phyloP scores from a whole-genome alignment of 1,140 invertebrate genomes.

The Panagrolaimus sp. region DNA sequence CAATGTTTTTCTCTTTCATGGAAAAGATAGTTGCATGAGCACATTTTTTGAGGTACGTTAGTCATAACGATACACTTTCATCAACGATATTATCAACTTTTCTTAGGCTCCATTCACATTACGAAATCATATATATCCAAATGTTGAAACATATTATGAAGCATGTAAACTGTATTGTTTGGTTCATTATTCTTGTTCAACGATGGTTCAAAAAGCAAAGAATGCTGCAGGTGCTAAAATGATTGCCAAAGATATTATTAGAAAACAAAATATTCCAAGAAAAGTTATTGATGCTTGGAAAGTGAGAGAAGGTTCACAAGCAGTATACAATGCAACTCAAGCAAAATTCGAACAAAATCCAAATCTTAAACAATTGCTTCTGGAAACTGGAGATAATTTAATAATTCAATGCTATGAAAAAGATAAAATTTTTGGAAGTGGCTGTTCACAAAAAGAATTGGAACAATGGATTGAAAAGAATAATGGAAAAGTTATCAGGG shows the following conservation, averaged over 20 bases:
- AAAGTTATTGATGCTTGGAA: slow-evolving; percentile 37
- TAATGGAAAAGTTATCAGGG: slow-evolving; percentile 38
- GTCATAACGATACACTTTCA: neutral
- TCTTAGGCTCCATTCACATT: slow-evolving; percentile 34
- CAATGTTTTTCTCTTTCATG: slow-evolving; percentile 39
- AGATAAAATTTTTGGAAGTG: slow-evolving; percentile 37
- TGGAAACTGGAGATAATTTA: slow-evolving; percentile 34
- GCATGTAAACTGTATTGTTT: slow-evolving; percentile 27
- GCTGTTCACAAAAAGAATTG: slow-evolving; percentile 25
- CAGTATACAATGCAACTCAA: slow-evolving; percentile 31
- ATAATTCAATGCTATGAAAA: slow-evolving; percentile 34
- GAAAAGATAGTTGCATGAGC: slow-evolving; percentile 32
- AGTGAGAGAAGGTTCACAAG: slow-evolving; percentile 25
- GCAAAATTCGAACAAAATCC: slow-evolving; percentile 35
- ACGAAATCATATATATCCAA: slow-evolving; percentile 27
- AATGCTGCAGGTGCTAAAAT: slow-evolving; percentile 34
- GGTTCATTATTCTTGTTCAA: slow-evolving; percentile 28
- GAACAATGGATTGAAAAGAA: slow-evolving; percentile 37
- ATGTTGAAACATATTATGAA: slow-evolving; percentile 41
- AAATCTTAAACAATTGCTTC: slow-evolving; percentile 30
- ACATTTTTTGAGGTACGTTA: slow-evolving; percentile 31
- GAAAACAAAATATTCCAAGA: slow-evolving; percentile 12
- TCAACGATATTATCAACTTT: neutral
- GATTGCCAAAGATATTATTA: slow-evolving; percentile 31
- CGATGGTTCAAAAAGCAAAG: slow-evolving; percentile 25